Base-by-base conservation (phyloP, 2,888 invertebrate species). In the Drosophila mettleri region DNA sequence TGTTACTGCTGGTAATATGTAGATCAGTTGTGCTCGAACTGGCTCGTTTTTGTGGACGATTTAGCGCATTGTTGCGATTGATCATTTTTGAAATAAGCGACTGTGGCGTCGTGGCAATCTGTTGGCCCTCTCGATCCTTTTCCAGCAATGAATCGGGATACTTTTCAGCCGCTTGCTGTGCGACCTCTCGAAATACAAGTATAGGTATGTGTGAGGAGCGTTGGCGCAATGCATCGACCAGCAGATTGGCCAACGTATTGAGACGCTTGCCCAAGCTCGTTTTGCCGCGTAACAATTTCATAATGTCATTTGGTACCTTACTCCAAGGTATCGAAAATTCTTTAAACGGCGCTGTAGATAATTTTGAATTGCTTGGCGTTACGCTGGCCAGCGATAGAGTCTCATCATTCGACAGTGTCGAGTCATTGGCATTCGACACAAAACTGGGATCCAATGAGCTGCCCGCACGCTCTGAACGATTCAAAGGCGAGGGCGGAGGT, bases 381-480 rank as follows among this genome's bases (percentile, higher is more conserved):
- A 86, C 74, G 49, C 85, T 89, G 16, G 84, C 72, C 66, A 85
- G 36, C 3, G 85, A 85, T 3, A 85, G 34, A 6, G 85, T 85
- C 46, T 85, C 85, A 24, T 85, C 85, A 34, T 89, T 85, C 3
- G 84, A 84, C 12, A 84, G 76, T 12, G 84, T 89, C 24, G 88
- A 84, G 48, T 84, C 84, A 24, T 84, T 88, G 24, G 88, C 70
- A 63, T 89, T 84, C 10, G 89, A 87, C 6, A 86, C 71, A 60
- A 86, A 89, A 46, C 89, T 88, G n/a, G 89, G 87, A 68, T 89
- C 89, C 22, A 88, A 60, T 10, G 88, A 86, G 68, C 85, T 88
- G 34, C 89, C 75, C 7, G 81, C 87, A 14, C 89, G 78, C 14
- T 89, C 89, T 3, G 86, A 88, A 22, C 85, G 80, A 63, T 75